Conservation (phyloP, 2,797 vertebrate genomes). For the Enteromius argenteus region DNA sequence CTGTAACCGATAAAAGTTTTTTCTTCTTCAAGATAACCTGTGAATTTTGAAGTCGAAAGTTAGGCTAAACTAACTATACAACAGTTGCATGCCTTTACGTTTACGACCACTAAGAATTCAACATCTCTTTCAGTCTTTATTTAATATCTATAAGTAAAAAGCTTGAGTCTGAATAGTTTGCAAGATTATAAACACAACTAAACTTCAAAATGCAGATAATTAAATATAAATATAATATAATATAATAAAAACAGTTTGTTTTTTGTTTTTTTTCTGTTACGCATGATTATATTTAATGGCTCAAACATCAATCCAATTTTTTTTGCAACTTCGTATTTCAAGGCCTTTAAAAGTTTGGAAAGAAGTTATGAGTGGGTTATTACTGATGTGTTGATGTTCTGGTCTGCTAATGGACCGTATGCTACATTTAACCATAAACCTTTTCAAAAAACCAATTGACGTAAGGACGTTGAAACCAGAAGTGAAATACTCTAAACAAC, state of each 20-base stretch:
- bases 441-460: not conserved
- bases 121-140: not conserved
- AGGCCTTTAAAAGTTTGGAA: not conserved
- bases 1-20: not conserved
- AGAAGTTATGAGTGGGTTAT: not conserved
- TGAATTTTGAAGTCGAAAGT: not conserved
- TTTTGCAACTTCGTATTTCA: not conserved
- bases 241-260: too few relatives aligned
- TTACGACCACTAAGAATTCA: not conserved
- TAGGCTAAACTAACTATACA: not conserved
- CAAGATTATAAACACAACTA: not conserved
- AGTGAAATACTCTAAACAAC: not conserved
- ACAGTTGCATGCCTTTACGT: not conserved
- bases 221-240: too few relatives aligned
- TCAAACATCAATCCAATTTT: not conserved
- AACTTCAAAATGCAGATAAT: not conserved
- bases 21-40: not conserved
- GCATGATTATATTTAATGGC: not conserved
- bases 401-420: not conserved
- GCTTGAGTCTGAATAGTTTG: not conserved
- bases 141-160: not conserved
- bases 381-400: not conserved
- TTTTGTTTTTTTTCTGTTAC: not conserved
- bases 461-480: not conserved
- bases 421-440: not conserved